Base-by-base conservation (phyloP, 2,888 invertebrate genomes). In the Odontothrips loti region DNA sequence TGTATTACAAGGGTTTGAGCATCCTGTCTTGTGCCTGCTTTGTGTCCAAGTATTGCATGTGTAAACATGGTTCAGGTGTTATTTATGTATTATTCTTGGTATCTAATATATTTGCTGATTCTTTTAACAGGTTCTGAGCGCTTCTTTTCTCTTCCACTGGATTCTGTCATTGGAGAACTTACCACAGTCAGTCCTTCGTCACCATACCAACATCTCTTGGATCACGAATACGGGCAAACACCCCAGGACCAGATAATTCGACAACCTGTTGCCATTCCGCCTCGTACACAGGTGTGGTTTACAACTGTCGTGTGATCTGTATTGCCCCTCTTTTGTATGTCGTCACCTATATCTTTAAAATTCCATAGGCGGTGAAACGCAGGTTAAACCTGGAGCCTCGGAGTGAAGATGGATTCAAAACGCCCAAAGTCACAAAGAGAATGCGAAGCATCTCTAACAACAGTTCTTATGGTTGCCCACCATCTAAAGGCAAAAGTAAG, bases 221-320 rank as follows among this genome's bases (percentile, higher is more conserved):
- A 96, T 88, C 95, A 96, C 87, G 95, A 94, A 85, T 96, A 96
- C 89, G 95, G 95, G 84, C 94, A 93, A 85, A 94, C 94, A 84
- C 93, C 94, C 83, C 91, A 92, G 86, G 91, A 91, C 85, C 92
- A 91, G 87, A 90, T 91, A 84, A 89, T 91, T 85, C 89, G 90
- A 83, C 89, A 90, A 81, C 84, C 84, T 79, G 80, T 84, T 17
- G 81, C 83, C 27, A 83, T 84, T 80, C 84, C 85, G 43, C 83
- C 84, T 34, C 83, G 84, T 78, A 84, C 85, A 23, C 86, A 86
- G 85, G 86, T 86, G 79, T 80, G 81, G 80, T 29, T n/a, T 75
- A 34, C 43, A 80, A 23, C 79, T n/a, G 15, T 81, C 34, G 17
- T 79, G 34, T 43, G 34, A 6, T 43, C 34, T 2, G 34, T 43